Evolutionary conservation across 2,888 invertebrate species (phyloP), one percentile per base, ranked within the genome.

Genomic region (Taphrorychus bicolor): DNA sequence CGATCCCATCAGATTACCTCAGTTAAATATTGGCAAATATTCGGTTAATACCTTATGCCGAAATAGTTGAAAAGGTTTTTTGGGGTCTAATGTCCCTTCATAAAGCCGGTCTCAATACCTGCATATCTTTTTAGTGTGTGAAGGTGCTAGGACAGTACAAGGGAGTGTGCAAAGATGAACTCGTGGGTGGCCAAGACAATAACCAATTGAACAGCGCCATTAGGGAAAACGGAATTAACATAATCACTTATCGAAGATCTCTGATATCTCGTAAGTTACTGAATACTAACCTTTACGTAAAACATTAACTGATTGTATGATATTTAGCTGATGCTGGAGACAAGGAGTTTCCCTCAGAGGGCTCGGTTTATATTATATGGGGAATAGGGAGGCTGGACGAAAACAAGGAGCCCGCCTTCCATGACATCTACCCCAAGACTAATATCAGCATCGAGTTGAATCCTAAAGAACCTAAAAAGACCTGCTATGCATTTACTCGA

Each of bases 91-190:
- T n/a, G n/a, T n/a, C n/a, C n/a, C n/a, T n/a, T n/a, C n/a, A n/a
- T n/a, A n/a, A n/a, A n/a, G n/a, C n/a, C n/a, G n/a, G n/a, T n/a
- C n/a, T n/a, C n/a, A n/a, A n/a, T n/a, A n/a, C n/a, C n/a, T n/a
- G n/a, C n/a, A n/a, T n/a, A n/a, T n/a, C 0, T 59, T 59, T 73
- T 22, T 80, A 92, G 89, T 95, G 95, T 78, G 91, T 92, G 49
- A 93, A 91, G 82, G 93, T 95, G 66, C 84, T 95, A 75, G 95
- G 94, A 1, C 91, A 89, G 75, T 92, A 93, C 80, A 91, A 87
- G 80, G 96, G 95, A 41, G 95, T 95, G 40, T 96, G 96, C 75
- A 89, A 88, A 71, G 96, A 96, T 81, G 89, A 89, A 66, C 82
- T 88, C n/a, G 87, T 94, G 1, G 95, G 94, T 22, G 94, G 93